Percentiles rank a stretch among this genome's conserved stretches.
These are phyloP conservation scores for Aphyosemion australe DNA, from an alignment of 2,113 vertebrate species.

Conservation along the genomic window DNA sequence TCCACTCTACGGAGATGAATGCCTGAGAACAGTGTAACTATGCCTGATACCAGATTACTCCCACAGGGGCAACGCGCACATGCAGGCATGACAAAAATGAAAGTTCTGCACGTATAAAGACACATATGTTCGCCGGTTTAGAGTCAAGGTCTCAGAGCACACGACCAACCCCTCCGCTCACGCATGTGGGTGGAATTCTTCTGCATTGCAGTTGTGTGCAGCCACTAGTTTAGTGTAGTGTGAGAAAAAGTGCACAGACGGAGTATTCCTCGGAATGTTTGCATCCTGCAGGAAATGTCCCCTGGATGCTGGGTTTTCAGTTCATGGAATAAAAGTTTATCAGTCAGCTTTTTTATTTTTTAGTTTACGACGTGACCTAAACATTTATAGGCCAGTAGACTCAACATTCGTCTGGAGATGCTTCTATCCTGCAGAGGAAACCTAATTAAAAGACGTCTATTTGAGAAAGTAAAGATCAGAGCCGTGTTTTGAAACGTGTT, in stretches of 20 bases:
- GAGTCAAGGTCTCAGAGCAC: not conserved
- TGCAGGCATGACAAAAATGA: not conserved
- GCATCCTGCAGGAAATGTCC: not conserved
- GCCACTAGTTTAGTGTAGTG: not conserved
- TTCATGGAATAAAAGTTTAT: no score
- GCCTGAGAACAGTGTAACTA: no score
- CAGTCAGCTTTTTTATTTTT: no score
- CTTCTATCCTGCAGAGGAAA: not conserved
- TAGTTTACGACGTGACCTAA: no score
- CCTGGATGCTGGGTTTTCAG: not conserved
- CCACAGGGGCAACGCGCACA: not conserved
- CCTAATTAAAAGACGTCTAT: no score
- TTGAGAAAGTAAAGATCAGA: not conserved
- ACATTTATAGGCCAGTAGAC: not conserved
- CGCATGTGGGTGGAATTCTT: slow-evolving; percentile 1
- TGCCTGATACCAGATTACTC: not conserved
- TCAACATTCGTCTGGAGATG: not conserved
- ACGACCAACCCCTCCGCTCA: not conserved
- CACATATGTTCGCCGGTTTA: not conserved
- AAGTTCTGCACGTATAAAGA: not conserved
- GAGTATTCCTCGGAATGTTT: not conserved
- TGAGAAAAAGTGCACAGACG: not conserved
- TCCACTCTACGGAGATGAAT: not conserved
- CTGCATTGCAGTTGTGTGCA: slow-evolving; percentile 1
- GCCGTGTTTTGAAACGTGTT: not conserved